Evolutionary conservation across 2,888 invertebrate species (phyloP), one percentile per base, ranked within the genome.

Genomic region (Cristatella mucedo): DNA sequence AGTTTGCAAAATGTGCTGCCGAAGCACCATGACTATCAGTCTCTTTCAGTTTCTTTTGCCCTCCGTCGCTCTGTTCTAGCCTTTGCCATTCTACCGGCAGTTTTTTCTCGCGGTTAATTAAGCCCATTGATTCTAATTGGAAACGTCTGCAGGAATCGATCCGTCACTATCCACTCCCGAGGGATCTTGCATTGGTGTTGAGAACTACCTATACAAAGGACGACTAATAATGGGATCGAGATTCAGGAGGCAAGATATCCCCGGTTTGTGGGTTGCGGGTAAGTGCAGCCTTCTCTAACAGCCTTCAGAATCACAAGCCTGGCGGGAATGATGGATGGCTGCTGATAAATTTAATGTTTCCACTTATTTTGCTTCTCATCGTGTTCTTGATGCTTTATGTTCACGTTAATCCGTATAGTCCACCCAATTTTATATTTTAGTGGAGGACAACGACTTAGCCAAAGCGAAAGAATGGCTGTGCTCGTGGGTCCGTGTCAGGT

Each of bases 201-300:
- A 55, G 29, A 45, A 43, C 4, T 54, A 54, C 37, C 44, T 48
- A 26, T 46, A 49, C 38, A 49, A 47, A 26, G 52, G 52, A n/a
- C 46, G 51, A 33, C 44, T 53, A 6, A 47, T 55, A 13, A 45
- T 49, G 16, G 46, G 40, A 22, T 49, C 45, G 20, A 44, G 44
- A 20, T 50, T 45, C 41, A 33, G 49, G 6, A 29, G 44, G 11
- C 40, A 39, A 7, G 50, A 51, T 34, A 39, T 53, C 29, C 54
- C 54, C 1, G 54, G 54, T 6, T 42, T 54, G 6, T 49, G 50
- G 48, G 48, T 45, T 4, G 52, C 54, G 26, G 49, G 51, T 51
- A 18, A 24, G 43, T 33, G 3, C 21, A 11, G 4, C 29, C 4
- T 38, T 21, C n/a, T 26, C n/a, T 26, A n/a, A n/a, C n/a, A n/a